Base-by-base conservation (phyloP, 2,888 invertebrate genomes). In the Lagria hirta region DNA sequence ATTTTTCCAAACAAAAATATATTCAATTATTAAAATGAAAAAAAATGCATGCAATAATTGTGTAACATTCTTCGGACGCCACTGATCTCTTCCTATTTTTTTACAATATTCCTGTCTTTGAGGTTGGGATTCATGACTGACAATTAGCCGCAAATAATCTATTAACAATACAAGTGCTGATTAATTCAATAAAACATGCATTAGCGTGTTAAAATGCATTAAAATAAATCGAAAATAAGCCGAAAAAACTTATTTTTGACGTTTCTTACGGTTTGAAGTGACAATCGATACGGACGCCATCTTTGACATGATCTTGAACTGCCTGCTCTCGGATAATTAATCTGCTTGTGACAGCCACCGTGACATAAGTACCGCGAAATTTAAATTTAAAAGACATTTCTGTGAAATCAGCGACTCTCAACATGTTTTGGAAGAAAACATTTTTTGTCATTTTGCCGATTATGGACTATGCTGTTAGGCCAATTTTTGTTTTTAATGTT, bases 261-360 rank as follows among this genome's bases (percentile, higher is more conserved):
- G 58, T 66, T 68, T 69, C 70, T 70, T 69, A 69, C 70, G 62
- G 64, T 62, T 64, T 59, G 57, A 61, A 56, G 58, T 61, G 60
- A 61, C 61, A 65, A 68, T 69, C 69, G 61, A 69, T 70, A 65
- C 54, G 52, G 63, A 60, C 66, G 69, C 70, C 70, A 70, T 70
- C 61, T 69, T 70, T 56, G 54, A 51, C 51, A 54, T 54, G 51
- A 57, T 47, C 52, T 46, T 54, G 61, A 61, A 58, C 46, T 59
- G 48, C 56, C 52, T 47, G 38, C 42, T 34, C 29, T 20, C 4
- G 18, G 32, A n/a, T 12, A 10, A n/a, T n/a, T n/a, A n/a, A n/a
- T 12, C 11, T 7, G 12, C 11, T 12, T 3, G 2, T 11, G 11
- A 7, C 11, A 2, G 26, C n/a, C 7, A n/a, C n/a, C n/a, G n/a